Base-by-base conservation (phyloP, 64 coral and sea anemone genomes). In the Pocillopora verrucosa region DNA sequence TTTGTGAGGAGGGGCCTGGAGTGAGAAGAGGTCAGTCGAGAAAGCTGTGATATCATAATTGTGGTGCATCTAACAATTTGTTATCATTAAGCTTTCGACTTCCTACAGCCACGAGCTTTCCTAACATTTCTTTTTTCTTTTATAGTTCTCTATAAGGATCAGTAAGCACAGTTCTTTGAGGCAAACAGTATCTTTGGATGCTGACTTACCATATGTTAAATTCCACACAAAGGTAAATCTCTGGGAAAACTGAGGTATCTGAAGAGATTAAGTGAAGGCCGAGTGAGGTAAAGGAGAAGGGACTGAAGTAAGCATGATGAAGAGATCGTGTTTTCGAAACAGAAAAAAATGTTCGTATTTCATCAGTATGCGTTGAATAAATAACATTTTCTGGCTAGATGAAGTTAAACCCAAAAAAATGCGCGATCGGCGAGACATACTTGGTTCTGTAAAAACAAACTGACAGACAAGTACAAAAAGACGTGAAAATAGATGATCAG, bases 121-220 rank as follows among this genome's bases (percentile, higher is more conserved):
- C 30, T 30, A 30, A 30, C 30, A 30, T 30, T 30, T 30, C 30
- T 81, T 13, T 72, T 61, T 91, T 80, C 19, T 63, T 16, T 36
- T 78, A 30, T 41, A 99, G 97, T 91, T 88, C 75, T 91, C 94
- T 36, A 60, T 99, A 62, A 93, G n/a, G 88, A 99, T 99, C 56
- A 95, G 97, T 22, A 75, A 89, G 70, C n/a, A 82, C 30, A 95
- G 94, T 38, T 84, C 77, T 59, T 68, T 99, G 19, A 90, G 36
- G 16, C 97, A 99, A 85, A 59, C 86, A n/a, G 88, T 99, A 38
- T 92, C 83, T 14, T 78, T 99, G 37, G 97, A 99, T 86, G 91
- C 97, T 6, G 78, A 75, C 86, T 88, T 64, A 74, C 97, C 94
- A 17, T 95, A 91, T 72, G 83, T 99, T 84, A 95, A 84, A 64